Evolutionary conservation across 2,113 vertebrate species (phyloP).

Genomic region (Scolopax mira): DNA sequence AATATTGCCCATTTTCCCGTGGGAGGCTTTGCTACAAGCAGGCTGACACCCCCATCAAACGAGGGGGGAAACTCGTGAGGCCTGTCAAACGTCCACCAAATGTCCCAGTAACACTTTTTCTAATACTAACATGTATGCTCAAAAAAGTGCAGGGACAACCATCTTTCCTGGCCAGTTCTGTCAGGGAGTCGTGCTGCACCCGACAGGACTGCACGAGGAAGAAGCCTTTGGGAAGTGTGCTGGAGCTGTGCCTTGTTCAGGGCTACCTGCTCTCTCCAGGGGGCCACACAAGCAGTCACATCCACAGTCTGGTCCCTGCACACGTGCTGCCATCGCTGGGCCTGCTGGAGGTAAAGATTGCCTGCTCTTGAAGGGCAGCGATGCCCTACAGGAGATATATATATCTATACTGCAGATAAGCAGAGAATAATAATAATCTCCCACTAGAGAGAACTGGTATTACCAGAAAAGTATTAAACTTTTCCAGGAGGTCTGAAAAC

Average conservation of each 20-base stretch:
- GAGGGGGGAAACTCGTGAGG: neutral
- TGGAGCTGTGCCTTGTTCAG: neutral
- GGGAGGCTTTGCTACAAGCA: neutral
- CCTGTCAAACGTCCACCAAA: neutral
- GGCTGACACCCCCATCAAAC: neutral
- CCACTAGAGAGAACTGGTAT: neutral
- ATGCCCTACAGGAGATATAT: neutral
- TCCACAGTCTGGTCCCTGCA: too few species aligned
- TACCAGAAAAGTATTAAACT: neutral
- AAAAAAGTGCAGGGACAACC: neutral
- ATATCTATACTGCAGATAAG: neutral
- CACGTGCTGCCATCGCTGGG: rapidly evolving
- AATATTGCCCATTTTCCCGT: neutral
- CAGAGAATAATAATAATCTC: neutral
- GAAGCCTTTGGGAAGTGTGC: neutral
- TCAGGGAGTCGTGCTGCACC: neutral
- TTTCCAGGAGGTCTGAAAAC: neutral
- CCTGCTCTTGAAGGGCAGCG: neutral
- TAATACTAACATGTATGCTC: neutral
- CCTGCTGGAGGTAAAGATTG: neutral
- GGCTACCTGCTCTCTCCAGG: neutral
- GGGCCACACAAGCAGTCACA: rapidly evolving
- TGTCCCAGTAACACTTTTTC: neutral
- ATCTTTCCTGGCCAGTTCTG: neutral
- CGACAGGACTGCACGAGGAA: rapidly evolving